Evolutionary conservation across 2,113 vertebrate genomes (phyloP).

Genomic region (Poeciliopsis turrubarensis): DNA sequence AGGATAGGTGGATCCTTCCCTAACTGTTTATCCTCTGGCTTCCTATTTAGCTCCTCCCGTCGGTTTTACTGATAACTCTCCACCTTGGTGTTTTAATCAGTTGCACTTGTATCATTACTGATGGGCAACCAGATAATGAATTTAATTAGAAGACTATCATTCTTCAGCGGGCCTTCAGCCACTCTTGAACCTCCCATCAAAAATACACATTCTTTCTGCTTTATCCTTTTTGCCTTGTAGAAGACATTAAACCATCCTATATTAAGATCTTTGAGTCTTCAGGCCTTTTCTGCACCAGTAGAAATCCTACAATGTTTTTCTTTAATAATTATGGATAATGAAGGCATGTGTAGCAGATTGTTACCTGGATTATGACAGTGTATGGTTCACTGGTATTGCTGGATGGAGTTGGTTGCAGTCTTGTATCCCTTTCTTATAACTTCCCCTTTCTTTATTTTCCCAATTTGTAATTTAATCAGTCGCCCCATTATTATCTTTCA

Average conservation of each 20-base stretch:
- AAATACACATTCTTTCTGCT: slow-evolving; percentile 17
- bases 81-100: slow-evolving; percentile 36
- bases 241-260: slow-evolving; percentile 43
- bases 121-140: slow-evolving; percentile 51
- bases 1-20: background rate
- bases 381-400: slow-evolving; percentile 5
- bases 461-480: slow-evolving; percentile 30
- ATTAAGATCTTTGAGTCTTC: slow-evolving; percentile 39
- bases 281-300: slow-evolving; percentile 20
- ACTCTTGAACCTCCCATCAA: slow-evolving; percentile 34
- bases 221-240: slow-evolving; percentile 11
- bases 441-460: slow-evolving; percentile 16
- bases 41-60: background rate
- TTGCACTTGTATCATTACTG: slow-evolving; percentile 37
- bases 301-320: slow-evolving; percentile 45
- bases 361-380: slow-evolving; percentile 8
- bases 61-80: slow-evolving; percentile 5
- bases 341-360: slow-evolving; percentile 24
- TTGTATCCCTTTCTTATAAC: background rate
- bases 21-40: background rate
- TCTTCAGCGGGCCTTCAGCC: slow-evolving; percentile 52
- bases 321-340: slow-evolving; percentile 41
- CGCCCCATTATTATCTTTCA: slow-evolving; percentile 11
- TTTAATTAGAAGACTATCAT: slow-evolving; percentile 55
- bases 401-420: slow-evolving; percentile 6